Base-by-base conservation (phyloP, 2,113 vertebrate species). In the Lampris incognitus region DNA sequence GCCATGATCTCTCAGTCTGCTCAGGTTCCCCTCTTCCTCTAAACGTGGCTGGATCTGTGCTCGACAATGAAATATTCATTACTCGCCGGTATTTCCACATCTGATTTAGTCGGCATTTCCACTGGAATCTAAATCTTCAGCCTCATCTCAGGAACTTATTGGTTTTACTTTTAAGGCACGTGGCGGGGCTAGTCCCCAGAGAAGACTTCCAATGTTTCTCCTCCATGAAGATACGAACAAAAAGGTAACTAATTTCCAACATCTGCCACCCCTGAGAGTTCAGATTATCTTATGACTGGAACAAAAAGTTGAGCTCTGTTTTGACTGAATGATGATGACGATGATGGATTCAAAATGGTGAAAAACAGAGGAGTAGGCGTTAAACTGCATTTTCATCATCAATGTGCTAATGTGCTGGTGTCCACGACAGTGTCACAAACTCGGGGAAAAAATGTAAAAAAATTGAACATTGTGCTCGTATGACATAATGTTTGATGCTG, bases 61-160 rank as follows among this genome's bases (percentile, higher is more conserved):
- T 78, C 66, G 76, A 65, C 65, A 10, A 91, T 92, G 75, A 90
- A 91, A 92, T 91, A 91, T 92, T 91, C 74, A 92, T 93, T 81
- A 85, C 86, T 90, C 87, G 49, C 9, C 6, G 79, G 83, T 75
- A 76, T 88, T 78, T 76, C 66, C 79, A 75, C 72, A 66, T 88
- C 84, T 82, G 86, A 85, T 88, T 85, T 69, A 64, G 58, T 24
- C 58, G 52, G 51, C 84, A 10, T 82, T 83, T 81, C 60, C 48
- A 70, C 74, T 49, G 38, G 85, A 89, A 90, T 78, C 54, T 63
- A 67, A 90, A 82, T 90, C 83, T 85, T 66, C 76, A 89, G 82
- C 62, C 77, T 64, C 52, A 64, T 66, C 75, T 80, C 61, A 64
- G 75, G 76, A 88, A 84, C 83, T 46, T 87, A 89, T 89, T 82